These are phyloP conservation scores for Lophotriccus pileatus DNA, from an alignment of 2,797 vertebrate genomes.

Conservation along the genomic window DNA sequence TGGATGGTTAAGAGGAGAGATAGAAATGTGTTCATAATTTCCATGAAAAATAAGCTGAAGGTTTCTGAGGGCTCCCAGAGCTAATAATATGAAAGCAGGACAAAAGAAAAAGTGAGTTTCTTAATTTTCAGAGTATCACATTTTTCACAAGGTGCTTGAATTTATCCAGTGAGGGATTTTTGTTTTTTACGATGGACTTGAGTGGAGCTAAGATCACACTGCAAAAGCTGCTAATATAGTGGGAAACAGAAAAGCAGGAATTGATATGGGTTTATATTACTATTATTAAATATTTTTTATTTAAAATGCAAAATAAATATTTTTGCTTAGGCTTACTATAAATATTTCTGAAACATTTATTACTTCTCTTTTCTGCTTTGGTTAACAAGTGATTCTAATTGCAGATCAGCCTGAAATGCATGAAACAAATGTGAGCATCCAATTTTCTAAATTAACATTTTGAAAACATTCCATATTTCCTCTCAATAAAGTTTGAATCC, in stretches of 20 bases:
- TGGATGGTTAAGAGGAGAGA: background rate
- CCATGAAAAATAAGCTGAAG: background rate
- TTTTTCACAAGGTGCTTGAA: background rate
- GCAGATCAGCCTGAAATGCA: background rate
- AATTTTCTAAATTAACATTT: constrained; percentile 19
- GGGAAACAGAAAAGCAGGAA: background rate
- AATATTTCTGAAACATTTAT: background rate
- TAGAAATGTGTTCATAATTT: background rate
- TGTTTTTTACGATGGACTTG: background rate
- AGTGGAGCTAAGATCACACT: background rate
- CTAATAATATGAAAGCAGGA: background rate
- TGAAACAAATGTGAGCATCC: background rate
- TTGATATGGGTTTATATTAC: background rate
- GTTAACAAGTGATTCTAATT: background rate
- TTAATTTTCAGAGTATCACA: background rate
- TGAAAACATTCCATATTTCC: background rate
- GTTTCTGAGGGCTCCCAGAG: background rate
- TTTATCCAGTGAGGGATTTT: background rate
- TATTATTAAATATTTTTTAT: background rate
- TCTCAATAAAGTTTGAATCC: background rate
- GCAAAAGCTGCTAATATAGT: background rate
- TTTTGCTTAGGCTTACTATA: background rate
- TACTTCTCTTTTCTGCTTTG: background rate
- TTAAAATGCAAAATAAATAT: background rate
- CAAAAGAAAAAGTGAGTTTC: background rate